Evolutionary conservation across 2,797 vertebrate species (phyloP).

Genomic region (Catostomus latipinnis): DNA sequence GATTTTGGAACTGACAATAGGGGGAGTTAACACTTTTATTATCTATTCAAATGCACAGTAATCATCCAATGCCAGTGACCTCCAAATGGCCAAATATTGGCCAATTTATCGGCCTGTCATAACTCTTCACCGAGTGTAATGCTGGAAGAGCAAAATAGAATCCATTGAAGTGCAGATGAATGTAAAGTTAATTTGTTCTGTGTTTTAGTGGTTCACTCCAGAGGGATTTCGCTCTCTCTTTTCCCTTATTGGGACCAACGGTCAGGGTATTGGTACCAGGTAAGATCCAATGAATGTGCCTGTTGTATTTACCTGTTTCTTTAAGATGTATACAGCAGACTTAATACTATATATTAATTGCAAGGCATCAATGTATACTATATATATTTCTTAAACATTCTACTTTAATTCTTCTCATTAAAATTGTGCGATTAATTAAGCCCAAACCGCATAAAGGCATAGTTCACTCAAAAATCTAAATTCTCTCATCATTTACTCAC

Average conservation of each 20-base stretch:
- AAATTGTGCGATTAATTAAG: too few relatives aligned
- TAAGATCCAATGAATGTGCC: constrained; percentile 59
- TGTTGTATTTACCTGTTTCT: not conserved
- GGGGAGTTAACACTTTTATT: not conserved
- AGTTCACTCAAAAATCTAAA: too few relatives aligned
- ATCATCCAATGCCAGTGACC: not conserved
- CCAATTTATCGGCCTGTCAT: not conserved
- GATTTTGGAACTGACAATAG: not conserved
- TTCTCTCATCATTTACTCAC: too few relatives aligned
- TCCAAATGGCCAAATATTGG: not conserved
- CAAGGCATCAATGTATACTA: too few relatives aligned
- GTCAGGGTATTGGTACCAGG: constrained; percentile 99
- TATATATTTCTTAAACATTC: too few relatives aligned
- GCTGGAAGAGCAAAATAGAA: not conserved
- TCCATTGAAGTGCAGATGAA: not conserved
- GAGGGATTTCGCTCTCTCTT: constrained; percentile 95
- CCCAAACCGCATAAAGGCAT: too few relatives aligned
- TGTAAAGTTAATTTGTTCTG: not conserved
- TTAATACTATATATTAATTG: not conserved
- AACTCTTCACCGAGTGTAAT: not conserved
- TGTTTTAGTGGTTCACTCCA: constrained; percentile 91
- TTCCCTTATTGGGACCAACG: constrained; percentile 94
- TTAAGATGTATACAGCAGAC: not conserved
- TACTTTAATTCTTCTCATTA: too few relatives aligned
- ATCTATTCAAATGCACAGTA: not conserved